Evolutionary conservation across 2,888 invertebrate genomes (phyloP), one percentile per base, ranked within the genome.

Genomic region (Polyommatus icarus): DNA sequence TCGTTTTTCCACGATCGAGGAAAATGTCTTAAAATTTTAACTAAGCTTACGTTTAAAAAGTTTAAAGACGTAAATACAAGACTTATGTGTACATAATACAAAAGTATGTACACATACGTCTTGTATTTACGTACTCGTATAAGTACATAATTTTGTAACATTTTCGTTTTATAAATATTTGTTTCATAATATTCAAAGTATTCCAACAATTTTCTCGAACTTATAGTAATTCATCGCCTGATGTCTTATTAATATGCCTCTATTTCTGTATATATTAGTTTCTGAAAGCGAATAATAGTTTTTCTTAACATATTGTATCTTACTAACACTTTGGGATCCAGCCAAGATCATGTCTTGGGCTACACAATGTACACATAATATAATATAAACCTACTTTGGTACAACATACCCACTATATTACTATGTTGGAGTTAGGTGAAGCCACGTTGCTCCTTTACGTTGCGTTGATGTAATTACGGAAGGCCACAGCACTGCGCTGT

Each of bases 301-400:
- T 67, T 67, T 67, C 29, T 67, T 18, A 67, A 67, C 67, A 67
- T 67, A 67, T 67, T 67, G 29, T 67, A 67, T 67, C 29, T 67
- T 32, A 5, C 29, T 29, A 24, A 67, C 61, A 67, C 29, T 67
- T 67, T 67, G 29, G 67, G 67, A 29, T 15, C 18, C 29, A 67
- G 67, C 67, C 67, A 67, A 67, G 67, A 67, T 67, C 67, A 67
- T 67, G 67, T 67, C 67, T 32, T 15, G 24, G 61, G 61, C 20
- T 61, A 61, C 3, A 24, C 24, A 8, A 20, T 24, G 24, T 18
- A 54, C 54, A 67, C 67, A 67, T 67, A n/a, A n/a, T n/a, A n/a
- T n/a, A n/a, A n/a, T n/a, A 67, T 67, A 67, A 67, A 67, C 67
- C 29, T 6, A 67, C 32, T 67, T 15, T 18, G 7, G 6, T 29